phyloP scores from a whole-genome alignment of 2,888 invertebrate species.

The Polydrusus cervinus region DNA sequence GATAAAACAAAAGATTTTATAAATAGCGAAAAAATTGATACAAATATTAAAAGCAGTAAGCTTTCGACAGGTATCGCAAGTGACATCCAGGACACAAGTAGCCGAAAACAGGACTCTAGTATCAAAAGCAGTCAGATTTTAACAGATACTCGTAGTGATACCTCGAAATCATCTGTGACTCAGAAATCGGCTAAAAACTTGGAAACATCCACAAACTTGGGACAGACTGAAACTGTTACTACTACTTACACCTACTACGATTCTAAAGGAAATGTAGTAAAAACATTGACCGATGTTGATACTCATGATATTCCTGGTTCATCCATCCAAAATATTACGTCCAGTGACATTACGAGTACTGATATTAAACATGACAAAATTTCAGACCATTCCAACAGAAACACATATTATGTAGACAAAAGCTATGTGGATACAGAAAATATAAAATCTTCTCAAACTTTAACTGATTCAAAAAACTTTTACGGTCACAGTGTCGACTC shows the following conservation, averaged over 20 bases:
- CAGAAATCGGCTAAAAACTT: slow-evolving; percentile 26
- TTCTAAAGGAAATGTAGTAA: slow-evolving; percentile 67
- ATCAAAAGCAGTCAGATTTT: slow-evolving; percentile 20
- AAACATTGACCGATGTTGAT: slow-evolving; percentile 65
- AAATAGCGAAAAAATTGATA: slow-evolving; percentile 55
- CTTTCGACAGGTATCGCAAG: slow-evolving; percentile 16
- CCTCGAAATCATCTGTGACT: slow-evolving; percentile 21
- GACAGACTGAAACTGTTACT: slow-evolving; percentile 58
- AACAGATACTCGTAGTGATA: slow-evolving; percentile 36
- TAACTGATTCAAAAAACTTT: slow-evolving; percentile 60
- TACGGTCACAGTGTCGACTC: slow-evolving; percentile 61
- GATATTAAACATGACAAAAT: slow-evolving; percentile 25
- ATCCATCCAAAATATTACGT: slow-evolving; percentile 16
- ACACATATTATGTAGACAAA: slow-evolving; percentile 51
- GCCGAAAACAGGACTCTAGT: slow-evolving; percentile 19
- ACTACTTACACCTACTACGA: slow-evolving; percentile 69
- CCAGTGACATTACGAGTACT: slow-evolving; percentile 1
- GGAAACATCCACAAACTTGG: slow-evolving; percentile 53
- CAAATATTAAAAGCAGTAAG: slow-evolving; percentile 43
- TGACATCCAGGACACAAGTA: slow-evolving; percentile 18
- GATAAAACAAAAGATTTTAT: slow-evolving; percentile 57
- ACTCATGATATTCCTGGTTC: slow-evolving; percentile 56
- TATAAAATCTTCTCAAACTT: slow-evolving; percentile 60
- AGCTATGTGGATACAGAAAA: slow-evolving; percentile 61
- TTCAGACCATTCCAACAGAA: slow-evolving; percentile 40